Evolutionary conservation across 2,797 vertebrate species (phyloP), one percentile per base, ranked within the genome.

Genomic region (Pseudomugil tenellus): DNA sequence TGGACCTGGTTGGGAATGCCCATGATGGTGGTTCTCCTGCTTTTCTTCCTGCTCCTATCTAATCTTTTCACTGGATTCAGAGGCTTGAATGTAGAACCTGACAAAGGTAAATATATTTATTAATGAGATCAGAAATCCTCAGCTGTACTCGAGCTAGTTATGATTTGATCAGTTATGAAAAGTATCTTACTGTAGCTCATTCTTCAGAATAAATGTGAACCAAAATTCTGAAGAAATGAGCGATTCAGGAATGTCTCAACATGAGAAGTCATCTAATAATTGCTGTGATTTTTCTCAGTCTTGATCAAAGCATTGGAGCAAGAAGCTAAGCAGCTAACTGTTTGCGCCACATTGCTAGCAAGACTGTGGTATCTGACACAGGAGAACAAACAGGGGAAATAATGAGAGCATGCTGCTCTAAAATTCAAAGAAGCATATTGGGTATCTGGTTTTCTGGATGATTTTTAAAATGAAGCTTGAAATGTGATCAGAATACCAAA

Each of bases 1-100:
- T 99, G 97, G 84, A 99, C 94, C 0, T 99, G 97, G 73, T 97
- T 96, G 4, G 97, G 97, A 70, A 99, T 95, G 6, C 97, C 98
- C 94, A 98, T 95, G 76, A 99, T 97, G 0, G 97, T 99, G 0
- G 97, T 98, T 72, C 98, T 95, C 87, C 97, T 94, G 81, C 81
- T 95, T 51, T 95, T 93, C 88, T 93, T 96, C 69, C 67, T 85
- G 89, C 77, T 80, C 92, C 95, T 35, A 68, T 94, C 93, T 12
- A 82, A 35, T 72, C 72, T 89, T 86, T 92, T 94, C 32, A 92
- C 87, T 55, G 91, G 87, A 83, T 93, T 93, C 67, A 93, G 81
- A 39, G 94, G 94, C 78, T 93, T 95, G 79, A 95, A 95, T 56
- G 94, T 95, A 23, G 94, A 95, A 72, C 93, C 94, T 95, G 65